Conservation (phyloP, 2,797 vertebrate species). For the Pseudomugil tenellus region DNA sequence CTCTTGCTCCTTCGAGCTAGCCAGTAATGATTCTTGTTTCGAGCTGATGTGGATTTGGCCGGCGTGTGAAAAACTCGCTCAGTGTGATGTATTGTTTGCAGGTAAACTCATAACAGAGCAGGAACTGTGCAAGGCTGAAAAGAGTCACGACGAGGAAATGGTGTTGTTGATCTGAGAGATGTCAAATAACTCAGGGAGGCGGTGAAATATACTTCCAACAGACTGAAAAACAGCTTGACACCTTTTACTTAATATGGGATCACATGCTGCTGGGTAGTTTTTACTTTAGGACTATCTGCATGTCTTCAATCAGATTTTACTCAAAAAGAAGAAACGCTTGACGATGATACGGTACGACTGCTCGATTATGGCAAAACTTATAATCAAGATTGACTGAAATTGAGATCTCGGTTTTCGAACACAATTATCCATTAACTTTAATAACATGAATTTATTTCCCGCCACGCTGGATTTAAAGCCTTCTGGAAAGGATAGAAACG, state of each 20-base stretch:
- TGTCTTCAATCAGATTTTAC: neutral
- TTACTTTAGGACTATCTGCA: neutral
- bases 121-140: neutral
- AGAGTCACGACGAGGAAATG: constrained; percentile 10
- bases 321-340: neutral
- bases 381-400: too few species aligned
- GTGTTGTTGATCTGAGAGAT: neutral
- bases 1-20: neutral
- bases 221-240: neutral
- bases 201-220: constrained; percentile 8
- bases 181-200: neutral
- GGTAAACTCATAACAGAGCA: constrained; percentile 2
- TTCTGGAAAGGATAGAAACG: too few species aligned
- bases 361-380: too few species aligned
- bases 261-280: neutral
- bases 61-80: constrained; percentile 1
- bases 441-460: too few species aligned
- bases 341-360: neutral
- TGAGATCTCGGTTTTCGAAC: too few species aligned
- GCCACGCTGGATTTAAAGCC: too few species aligned
- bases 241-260: neutral
- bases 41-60: constrained; percentile 7
- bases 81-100: neutral
- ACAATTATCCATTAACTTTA: neutral
- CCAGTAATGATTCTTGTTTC: constrained; percentile 34